Evolutionary conservation across 1,140 invertebrate genomes (phyloP).

Genomic region (Epicauta chinensis): DNA sequence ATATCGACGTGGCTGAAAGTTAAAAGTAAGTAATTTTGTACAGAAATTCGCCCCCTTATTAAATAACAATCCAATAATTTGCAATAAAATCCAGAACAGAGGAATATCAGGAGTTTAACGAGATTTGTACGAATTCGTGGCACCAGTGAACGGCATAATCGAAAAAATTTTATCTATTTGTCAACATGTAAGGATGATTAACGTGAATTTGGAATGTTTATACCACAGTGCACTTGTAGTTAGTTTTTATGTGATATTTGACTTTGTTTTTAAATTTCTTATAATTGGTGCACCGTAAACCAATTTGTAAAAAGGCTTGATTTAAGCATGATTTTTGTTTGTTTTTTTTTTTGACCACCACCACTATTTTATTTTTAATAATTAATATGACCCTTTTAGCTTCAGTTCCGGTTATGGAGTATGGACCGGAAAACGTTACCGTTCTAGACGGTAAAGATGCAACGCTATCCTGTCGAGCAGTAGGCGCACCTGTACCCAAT

Average conservation of each 20-base stretch:
- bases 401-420: constrained; percentile 75
- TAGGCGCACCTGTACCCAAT: constrained; percentile 83
- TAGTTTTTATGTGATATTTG: constrained; percentile 5
- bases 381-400: constrained; percentile 49
- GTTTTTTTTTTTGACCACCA: background rate
- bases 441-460: constrained; percentile 89
- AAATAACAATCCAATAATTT: background rate
- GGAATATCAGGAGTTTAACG: constrained; percentile 31
- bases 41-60: no score
- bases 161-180: constrained; percentile 37
- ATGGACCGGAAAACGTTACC: constrained; percentile 76
- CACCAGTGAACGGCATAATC: constrained; percentile 33
- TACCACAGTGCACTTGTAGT: constrained; percentile 9
- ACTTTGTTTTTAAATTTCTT: no score
- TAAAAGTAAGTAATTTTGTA: constrained; percentile 80
- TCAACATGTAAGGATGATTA: constrained; percentile 34
- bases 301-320: background rate
- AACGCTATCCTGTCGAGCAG: constrained; percentile 75
- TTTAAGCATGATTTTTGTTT: constrained; percentile 2
- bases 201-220: constrained; percentile 15
- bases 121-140: constrained; percentile 35
- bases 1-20: constrained; percentile 89
- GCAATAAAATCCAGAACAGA: constrained; percentile 20
- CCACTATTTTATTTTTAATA: background rate
- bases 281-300: no score